phyloP scores from a whole-genome alignment of 2,888 invertebrate species.

The Campaea margaritaria region DNA sequence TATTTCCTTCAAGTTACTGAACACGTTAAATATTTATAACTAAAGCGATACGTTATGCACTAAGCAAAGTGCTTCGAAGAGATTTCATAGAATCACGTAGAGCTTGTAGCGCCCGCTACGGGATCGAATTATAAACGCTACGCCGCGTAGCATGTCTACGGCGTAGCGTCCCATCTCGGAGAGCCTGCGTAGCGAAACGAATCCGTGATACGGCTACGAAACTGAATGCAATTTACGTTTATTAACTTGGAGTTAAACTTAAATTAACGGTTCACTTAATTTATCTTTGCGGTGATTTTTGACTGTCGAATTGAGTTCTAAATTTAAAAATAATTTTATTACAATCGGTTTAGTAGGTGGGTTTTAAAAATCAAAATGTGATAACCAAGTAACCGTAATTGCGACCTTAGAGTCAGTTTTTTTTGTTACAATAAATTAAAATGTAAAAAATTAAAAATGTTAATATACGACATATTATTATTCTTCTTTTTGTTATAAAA shows the following conservation, averaged over 20 bases:
- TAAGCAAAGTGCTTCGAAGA: slow-evolving; percentile 9
- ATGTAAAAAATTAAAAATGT: too few relatives aligned
- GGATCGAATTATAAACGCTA: slow-evolving; percentile 20
- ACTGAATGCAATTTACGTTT: slow-evolving; percentile 8
- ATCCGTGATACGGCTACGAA: slow-evolving; percentile 9
- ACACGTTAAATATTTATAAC: not conserved
- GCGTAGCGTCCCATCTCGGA: slow-evolving; percentile 13
- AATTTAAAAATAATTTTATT: too few relatives aligned
- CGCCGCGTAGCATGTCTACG: slow-evolving; percentile 17
- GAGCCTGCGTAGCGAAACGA: slow-evolving; percentile 14
- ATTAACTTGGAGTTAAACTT: not conserved
- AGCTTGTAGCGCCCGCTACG: slow-evolving; percentile 13
- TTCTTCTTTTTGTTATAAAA: too few relatives aligned
- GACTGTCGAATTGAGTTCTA: too few relatives aligned
- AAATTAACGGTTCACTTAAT: not conserved
- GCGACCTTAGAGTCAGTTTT: too few relatives aligned
- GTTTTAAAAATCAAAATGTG: too few relatives aligned
- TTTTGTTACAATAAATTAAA: too few relatives aligned
- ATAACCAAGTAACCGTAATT: too few relatives aligned
- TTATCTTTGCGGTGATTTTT: not conserved
- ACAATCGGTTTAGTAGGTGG: too few relatives aligned
- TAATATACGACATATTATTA: too few relatives aligned
- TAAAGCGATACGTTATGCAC: not conserved
- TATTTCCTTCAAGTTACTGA: not conserved
- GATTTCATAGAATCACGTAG: slow-evolving; percentile 11